Evolutionary conservation across 2,888 invertebrate genomes (phyloP), one percentile per base, ranked within the genome.

Genomic region (Phalangium opilio): DNA sequence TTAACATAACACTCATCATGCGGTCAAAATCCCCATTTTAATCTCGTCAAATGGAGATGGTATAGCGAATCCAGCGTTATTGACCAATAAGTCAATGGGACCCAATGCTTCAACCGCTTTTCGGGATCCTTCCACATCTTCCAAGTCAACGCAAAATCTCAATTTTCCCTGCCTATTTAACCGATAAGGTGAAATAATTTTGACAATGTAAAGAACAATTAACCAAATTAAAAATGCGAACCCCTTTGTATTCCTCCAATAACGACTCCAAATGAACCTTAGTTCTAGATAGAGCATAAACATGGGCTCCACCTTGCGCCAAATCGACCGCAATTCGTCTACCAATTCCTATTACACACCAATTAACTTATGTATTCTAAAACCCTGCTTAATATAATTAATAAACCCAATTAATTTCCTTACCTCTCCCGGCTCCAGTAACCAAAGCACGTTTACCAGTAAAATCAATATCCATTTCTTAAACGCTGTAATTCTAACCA

Each of bases 51-150:
- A 80, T 0, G 82, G 75, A 54, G 76, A 76, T 27, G 82, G 71
- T 35, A 73, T 63, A 3, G 80, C 80, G 19, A 81, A 66, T 1
- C 78, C 91, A 2, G 91, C 91, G 72, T 90, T 91, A 61, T 93
- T 93, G 0, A 93, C 87, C n/a, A 91, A 65, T 5, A 84, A 74
- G 67, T 93, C 82, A 55, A 89, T 74, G 49, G 71, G 70, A 1
- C 77, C n/a, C 77, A 19, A 80, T 71, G 35, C 76, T 70, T 72
- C 69, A 0, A 83, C 61, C 0, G 69, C 74, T 50, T 70, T 63
- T 50, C 77, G 73, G 1, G 86, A 81, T 50, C 72, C 73, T 2
- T 77, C 70, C 87, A 89, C 90, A 61, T 86, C 72, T 5, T 69
- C 66, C 21, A 91, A 62, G 64, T 91, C 84, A 1, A 80, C 75